Percentiles rank a stretch among this genome's conserved stretches.
These are phyloP conservation scores for Eristalis arbustorum DNA, from an alignment of 2,888 invertebrate species.

Conservation along the genomic window DNA sequence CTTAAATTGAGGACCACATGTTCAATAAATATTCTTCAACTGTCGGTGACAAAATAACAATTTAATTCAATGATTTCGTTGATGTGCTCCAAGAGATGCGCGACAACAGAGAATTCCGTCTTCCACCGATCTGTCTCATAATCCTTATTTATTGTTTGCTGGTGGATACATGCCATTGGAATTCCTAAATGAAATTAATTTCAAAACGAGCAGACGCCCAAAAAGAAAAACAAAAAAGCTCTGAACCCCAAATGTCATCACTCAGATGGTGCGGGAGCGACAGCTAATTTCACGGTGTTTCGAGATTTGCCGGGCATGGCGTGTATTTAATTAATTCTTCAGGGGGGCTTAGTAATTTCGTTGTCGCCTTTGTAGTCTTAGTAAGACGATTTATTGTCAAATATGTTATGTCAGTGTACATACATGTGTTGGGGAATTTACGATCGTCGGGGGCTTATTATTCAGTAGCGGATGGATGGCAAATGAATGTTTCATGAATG, in stretches of 20 bases:
- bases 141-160: constrained; percentile 62
- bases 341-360: constrained; percentile 46
- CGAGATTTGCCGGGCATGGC: constrained; percentile 53
- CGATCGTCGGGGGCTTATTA: constrained; percentile 44
- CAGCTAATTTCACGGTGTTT: constrained; percentile 63
- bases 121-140: constrained; percentile 41
- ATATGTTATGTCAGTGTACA: constrained; percentile 52
- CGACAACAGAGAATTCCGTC: constrained; percentile 24
- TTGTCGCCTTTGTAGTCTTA: constrained; percentile 29
- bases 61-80: constrained; percentile 42
- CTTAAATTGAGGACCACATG: constrained; percentile 2
- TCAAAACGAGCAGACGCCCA: constrained; percentile 25
- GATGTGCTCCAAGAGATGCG: constrained; percentile 24
- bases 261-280: constrained; percentile 55
- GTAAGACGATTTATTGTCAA: constrained; percentile 55
- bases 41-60: constrained; percentile 44
- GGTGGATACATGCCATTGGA: constrained; percentile 55
- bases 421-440: constrained; percentile 49
- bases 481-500: constrained; percentile 59
- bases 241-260: constrained; percentile 42
- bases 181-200: constrained; percentile 59
- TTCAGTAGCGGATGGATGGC: constrained; percentile 57
- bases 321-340: constrained; percentile 61
- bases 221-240: background rate
- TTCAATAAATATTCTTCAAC: constrained; percentile 34